Evolutionary conservation across 1,140 invertebrate genomes (phyloP).

Genomic region (Himalopsyche phryganea): DNA sequence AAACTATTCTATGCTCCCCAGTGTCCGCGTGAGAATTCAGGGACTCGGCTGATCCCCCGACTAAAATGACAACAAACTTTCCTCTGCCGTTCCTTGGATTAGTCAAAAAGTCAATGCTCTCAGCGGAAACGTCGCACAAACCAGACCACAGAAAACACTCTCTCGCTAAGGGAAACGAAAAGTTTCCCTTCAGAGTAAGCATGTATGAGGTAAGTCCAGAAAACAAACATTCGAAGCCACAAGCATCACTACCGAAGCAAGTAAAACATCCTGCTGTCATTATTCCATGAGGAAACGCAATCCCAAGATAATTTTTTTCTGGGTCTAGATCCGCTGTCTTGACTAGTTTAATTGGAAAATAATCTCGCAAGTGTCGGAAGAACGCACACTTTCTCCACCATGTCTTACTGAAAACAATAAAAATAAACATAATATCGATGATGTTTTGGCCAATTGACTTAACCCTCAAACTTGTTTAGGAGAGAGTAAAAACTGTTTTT

Average conservation of each 20-base stretch:
- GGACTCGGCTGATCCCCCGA: not conserved
- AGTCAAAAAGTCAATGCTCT: not conserved
- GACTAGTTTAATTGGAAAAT: not conserved
- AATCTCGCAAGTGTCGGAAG: not conserved
- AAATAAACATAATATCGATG: too few species aligned
- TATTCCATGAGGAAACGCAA: not conserved
- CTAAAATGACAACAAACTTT: not conserved
- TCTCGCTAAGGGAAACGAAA: not conserved
- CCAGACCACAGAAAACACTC: not conserved
- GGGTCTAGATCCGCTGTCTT: not conserved
- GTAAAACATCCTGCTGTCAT: not conserved
- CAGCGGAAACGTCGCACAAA: not conserved
- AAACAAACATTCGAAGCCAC: not conserved
- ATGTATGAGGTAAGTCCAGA: not conserved
- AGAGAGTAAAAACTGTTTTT: too few species aligned
- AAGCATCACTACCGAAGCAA: not conserved
- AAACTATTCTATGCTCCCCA: constrained; percentile 65
- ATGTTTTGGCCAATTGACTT: too few species aligned
- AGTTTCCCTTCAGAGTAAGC: not conserved
- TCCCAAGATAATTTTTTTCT: not conserved
- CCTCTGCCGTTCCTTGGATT: not conserved
- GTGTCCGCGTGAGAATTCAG: not conserved
- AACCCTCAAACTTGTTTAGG: too few species aligned
- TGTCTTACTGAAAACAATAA: not conserved
- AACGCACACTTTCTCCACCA: not conserved